These are phyloP conservation scores for Acanthosepion pharaonis DNA, from an alignment of 2,888 invertebrate species.

Conservation along the genomic window DNA sequence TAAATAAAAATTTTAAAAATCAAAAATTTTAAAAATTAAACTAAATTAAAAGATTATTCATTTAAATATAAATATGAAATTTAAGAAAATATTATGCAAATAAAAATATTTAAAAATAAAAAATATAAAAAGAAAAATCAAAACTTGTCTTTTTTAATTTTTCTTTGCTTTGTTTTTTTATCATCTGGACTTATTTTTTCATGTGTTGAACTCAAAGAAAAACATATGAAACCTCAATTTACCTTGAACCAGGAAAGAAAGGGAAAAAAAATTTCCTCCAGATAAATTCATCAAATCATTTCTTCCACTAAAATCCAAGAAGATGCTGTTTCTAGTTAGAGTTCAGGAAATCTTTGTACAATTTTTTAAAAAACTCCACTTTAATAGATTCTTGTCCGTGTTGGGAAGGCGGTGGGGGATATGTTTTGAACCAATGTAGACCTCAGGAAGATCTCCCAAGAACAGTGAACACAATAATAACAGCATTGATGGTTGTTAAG, in stretches of 20 bases:
- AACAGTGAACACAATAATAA: conserved; percentile 13
- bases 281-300: background rate
- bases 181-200: too few species aligned
- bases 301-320: background rate
- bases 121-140: background rate
- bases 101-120: background rate
- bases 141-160: background rate
- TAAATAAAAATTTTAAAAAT: too few species aligned
- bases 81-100: too few species aligned
- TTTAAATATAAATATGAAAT: too few species aligned
- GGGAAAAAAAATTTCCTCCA: background rate
- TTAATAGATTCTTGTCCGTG: conserved; percentile 22
- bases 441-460: background rate
- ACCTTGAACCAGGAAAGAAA: too few species aligned
- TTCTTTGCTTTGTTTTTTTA: too few species aligned
- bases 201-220: too few species aligned
- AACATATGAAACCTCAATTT: too few species aligned
- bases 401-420: background rate
- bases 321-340: background rate
- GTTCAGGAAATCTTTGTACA: background rate
- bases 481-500: background rate
- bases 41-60: too few species aligned
- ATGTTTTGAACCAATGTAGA: conserved; percentile 4
- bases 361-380: background rate
- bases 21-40: too few species aligned